Evolutionary conservation across 2,113 vertebrate genomes (phyloP).

Genomic region (Sapajus apella): DNA sequence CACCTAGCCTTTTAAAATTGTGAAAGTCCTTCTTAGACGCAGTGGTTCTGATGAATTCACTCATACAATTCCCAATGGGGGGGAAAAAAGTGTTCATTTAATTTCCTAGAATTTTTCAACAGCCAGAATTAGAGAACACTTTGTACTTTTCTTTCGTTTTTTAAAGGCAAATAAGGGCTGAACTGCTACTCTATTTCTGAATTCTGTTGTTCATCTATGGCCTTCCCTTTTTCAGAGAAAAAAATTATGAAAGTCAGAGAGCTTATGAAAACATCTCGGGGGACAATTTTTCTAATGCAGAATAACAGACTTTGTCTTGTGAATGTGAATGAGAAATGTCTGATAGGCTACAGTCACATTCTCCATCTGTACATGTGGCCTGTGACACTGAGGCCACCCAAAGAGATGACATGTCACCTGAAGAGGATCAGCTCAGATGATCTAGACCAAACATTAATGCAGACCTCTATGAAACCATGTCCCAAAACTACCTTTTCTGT

Average conservation of each 20-base stretch:
- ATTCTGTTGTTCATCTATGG: neutral
- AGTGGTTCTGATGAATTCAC: slow-evolving; percentile 1
- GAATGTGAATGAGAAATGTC: neutral
- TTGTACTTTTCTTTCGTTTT: neutral
- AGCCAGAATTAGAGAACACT: slow-evolving; percentile 18
- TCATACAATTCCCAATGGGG: neutral
- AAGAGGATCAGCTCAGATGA: neutral
- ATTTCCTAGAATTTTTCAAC: slow-evolving; percentile 15
- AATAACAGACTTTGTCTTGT: neutral
- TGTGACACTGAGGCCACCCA: neutral
- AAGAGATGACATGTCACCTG: neutral
- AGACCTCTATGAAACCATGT: neutral
- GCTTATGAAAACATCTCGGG: neutral
- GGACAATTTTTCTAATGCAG: slow-evolving; percentile 2
- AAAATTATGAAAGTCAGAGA: neutral
- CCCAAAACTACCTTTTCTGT: neutral
- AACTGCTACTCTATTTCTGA: neutral
- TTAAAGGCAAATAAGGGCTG: neutral
- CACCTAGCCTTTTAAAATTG: neutral
- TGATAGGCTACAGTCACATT: neutral
- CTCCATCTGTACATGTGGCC: neutral
- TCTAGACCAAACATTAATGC: neutral
- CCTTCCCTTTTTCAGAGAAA: slow-evolving; percentile 1
- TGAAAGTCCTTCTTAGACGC: slow-evolving; percentile 10
- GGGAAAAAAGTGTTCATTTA: neutral